Base-by-base conservation (phyloP, 1,140 invertebrate genomes). In the Ips nitidus region DNA sequence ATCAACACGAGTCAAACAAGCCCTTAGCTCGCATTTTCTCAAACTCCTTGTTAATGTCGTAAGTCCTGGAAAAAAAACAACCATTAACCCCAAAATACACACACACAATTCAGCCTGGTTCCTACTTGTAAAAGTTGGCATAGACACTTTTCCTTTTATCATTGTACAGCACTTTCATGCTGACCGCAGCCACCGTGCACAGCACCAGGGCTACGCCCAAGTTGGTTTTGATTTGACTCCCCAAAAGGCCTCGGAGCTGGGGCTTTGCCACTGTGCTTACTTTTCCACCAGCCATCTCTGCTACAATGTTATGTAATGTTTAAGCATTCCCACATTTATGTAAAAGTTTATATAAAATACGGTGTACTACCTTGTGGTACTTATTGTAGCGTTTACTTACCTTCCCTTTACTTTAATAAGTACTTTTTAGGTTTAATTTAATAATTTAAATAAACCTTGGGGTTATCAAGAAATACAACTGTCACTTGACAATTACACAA, bases 41-140 rank as follows among this genome's bases (percentile, higher is more conserved):
- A 69, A 85, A 86, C 60, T 83, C 83, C 77, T 84, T 84, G 68
- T 86, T 82, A 7, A 83, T 84, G 73, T 86, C 84, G 66, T 85
- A 86, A 58, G 77, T 84, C 75, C 84, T 86, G 78, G 41, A 83
- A 82, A 22, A n/a, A 22, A 22, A 22, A 22, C 22, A 22, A 22
- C 22, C 22, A 22, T 22, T 22, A 22, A 22, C 22, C 22, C 22
- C 22, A 22, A 22, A 22, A 22, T 22, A 22, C 22, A 22, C 22
- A 22, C 22, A 22, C 22, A 22, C 22, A 22, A 22, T 22, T 22
- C 22, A 22, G 22, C 22, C 22, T 22, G 22, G 22, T 22, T 22
- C 39, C 53, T 80, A 89, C 88, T 84, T 89, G 83, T 89, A 89
- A 77, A 88, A 89, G 72, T 89, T 86, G 53, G 86, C 87, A 75